Evolutionary conservation across 2,797 vertebrate species (phyloP).

Genomic region (Micromesistius poutassou): DNA sequence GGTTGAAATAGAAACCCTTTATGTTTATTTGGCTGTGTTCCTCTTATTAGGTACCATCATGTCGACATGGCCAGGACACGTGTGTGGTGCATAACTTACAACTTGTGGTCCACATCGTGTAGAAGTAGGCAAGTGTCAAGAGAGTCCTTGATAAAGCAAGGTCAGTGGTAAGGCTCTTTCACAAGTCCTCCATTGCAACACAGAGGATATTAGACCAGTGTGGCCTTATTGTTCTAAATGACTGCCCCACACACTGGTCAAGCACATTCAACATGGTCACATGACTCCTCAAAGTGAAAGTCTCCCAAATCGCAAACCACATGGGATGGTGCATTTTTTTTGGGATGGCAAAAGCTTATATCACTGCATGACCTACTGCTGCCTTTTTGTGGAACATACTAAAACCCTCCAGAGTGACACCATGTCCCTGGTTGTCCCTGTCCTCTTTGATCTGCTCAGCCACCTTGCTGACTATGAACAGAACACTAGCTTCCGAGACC

Average conservation of each 20-base stretch:
- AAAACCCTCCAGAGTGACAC: conserved; percentile 26
- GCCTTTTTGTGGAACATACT: conserved; percentile 42
- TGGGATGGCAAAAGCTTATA: conserved; percentile 31
- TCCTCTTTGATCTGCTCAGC: conserved; percentile 30
- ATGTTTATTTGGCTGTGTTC: not conserved
- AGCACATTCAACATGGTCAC: conserved; percentile 34
- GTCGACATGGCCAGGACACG: conserved; percentile 2
- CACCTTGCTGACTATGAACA: conserved; percentile 32
- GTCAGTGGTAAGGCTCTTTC: conserved; percentile 7
- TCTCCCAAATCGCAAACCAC: conserved; percentile 21
- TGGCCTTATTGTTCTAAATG: conserved; percentile 24
- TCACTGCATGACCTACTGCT: conserved; percentile 39
- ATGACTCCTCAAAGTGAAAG: conserved; percentile 20
- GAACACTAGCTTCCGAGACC: conserved; percentile 17
- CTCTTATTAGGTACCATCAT: conserved; percentile 4
- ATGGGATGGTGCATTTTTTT: conserved; percentile 38
- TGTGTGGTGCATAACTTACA: conserved; percentile 9
- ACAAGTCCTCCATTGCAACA: conserved; percentile 12
- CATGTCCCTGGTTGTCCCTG: conserved; percentile 22
- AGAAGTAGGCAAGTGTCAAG: not conserved
- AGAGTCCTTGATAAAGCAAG: conserved; percentile 6
- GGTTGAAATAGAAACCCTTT: not conserved
- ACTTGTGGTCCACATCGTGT: conserved; percentile 14
- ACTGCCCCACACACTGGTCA: conserved; percentile 40
- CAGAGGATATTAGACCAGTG: conserved; percentile 8